Base-by-base conservation (phyloP, 2,113 vertebrate species). In the Eurypyga helias region DNA sequence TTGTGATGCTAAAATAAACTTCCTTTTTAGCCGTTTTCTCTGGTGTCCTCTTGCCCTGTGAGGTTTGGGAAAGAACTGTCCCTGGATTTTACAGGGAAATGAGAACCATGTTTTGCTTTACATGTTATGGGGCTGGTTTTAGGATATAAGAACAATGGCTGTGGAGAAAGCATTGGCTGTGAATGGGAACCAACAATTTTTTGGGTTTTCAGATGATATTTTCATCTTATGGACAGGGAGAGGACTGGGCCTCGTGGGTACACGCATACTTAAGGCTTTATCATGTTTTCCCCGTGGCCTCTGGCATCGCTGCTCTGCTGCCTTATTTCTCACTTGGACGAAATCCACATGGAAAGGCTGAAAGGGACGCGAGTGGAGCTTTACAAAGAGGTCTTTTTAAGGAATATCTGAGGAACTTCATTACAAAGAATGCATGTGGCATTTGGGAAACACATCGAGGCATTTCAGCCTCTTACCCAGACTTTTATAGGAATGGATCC, bases 261-360 rank as follows among this genome's bases (percentile, higher is more conserved):
- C 0, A 1, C 4, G 2, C 2, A 0, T 6, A 8, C 29, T 8
- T 5, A 17, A 14, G 24, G 14, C 55, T 41, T n/a, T 41, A 2
- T 11, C 3, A 0, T 19, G 18, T 11, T 38, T 45, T 6, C 41
- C 48, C 62, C 49, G 5, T 13, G 24, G 29, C 55, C 60, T 43
- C 24, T 3, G 12, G 26, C 57, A 21, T 8, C 5, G 2, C 7
- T 2, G 10, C 64, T 31, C 2, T 3, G 28, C 38, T 57, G 60
- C 2, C 8, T 18, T 25, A 6, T 43, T 54, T 43, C 11, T 6
- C 4, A 2, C 13, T 31, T 49, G 26, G 5, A 43, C 10, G 7
- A 20, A 54, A 46, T 2, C 10, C 34, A 12, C 13, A 7, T 0
- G 34, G 43, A 31, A 31, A 20, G 29, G 8, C 62, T 29, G 62